Evolutionary conservation across 2,797 vertebrate species (phyloP), one percentile per base, ranked within the genome.

Genomic region (Tolypeutes matacus): DNA sequence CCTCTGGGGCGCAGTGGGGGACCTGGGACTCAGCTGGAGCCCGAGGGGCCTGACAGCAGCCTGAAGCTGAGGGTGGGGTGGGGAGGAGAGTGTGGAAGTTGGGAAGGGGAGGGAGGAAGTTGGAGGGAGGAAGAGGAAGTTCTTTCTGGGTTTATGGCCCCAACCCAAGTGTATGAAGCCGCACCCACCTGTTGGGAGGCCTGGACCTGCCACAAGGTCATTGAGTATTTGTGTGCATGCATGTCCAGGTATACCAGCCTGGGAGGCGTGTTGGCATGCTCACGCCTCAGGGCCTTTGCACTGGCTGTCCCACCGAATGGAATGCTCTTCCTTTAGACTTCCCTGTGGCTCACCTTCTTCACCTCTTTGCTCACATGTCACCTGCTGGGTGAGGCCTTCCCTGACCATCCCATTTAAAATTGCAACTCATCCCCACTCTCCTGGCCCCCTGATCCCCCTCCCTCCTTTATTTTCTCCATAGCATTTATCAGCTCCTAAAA

Each of bases 361-460:
- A 0, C 3, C 0, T 18, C 86, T 89, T 12, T 14, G 67, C 58
- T 69, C 64, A 5, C 27, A 42, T 42, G 36, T 20, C 56, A 56
- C 75, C 46, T 46, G 46, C 46, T 46, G 8, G 46, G 46, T 46
- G 46, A 46, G 46, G 46, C 46, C 81, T 29, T 58, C 46, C 27
- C 27, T 21, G 42, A 23, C n/a, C 56, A 1, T 10, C 39, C 39
- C 31, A 29, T 56, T 60, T 42, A 14, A 64, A 93, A 60, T 8
- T 4, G 2, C 60, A 11, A 3, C 53, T 42, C n/a, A 13, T 83
- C 9, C 29, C 39, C 0, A 0, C 39, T 7, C 58, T 67, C 53
- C 51, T 18, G 60, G n/a, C 46, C n/a, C 42, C 51, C 17, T 2
- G 0, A 27, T 5, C 21, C 23, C 7, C 0, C 21, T 7, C 64